These are phyloP conservation scores for Linurgus olivaceus DNA, from an alignment of 2,797 vertebrate genomes.

Conservation along the genomic window DNA sequence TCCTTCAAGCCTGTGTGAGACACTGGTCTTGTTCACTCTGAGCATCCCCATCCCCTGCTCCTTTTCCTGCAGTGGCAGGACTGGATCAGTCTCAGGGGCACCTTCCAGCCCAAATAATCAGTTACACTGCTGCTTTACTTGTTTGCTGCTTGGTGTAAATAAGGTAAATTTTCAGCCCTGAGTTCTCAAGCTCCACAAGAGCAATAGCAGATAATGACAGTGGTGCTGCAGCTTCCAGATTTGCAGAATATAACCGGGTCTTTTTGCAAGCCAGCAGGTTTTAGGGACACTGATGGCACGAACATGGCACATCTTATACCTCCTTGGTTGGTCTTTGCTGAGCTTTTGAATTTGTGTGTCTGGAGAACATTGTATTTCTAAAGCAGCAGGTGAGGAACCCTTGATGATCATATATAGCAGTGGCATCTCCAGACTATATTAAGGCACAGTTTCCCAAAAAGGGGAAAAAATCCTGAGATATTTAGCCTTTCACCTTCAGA, in stretches of 20 bases:
- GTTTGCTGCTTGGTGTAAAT: slow-evolving; percentile 34
- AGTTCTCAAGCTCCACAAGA: neutral
- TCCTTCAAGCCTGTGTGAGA: neutral
- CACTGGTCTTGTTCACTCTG: neutral
- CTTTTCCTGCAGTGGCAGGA: neutral
- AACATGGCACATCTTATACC: neutral
- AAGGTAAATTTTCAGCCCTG: neutral
- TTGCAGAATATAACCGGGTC: neutral
- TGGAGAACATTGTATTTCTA: neutral
- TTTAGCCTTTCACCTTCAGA: neutral
- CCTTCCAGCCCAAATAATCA: neutral
- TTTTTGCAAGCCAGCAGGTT: neutral
- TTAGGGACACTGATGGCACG: neutral
- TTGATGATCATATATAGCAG: neutral
- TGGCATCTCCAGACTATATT: neutral
- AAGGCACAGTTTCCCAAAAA: neutral
- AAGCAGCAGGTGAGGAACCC: neutral
- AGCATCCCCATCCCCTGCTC: neutral
- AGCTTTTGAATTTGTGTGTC: neutral
- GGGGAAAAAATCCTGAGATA: rapidly evolving
- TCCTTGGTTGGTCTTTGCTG: neutral
- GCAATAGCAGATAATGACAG: neutral
- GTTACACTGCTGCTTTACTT: neutral
- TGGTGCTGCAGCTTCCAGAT: neutral
- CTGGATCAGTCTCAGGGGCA: neutral